Base-by-base conservation (phyloP, 1,140 invertebrate species). In the Leptinotarsa lineolata region DNA sequence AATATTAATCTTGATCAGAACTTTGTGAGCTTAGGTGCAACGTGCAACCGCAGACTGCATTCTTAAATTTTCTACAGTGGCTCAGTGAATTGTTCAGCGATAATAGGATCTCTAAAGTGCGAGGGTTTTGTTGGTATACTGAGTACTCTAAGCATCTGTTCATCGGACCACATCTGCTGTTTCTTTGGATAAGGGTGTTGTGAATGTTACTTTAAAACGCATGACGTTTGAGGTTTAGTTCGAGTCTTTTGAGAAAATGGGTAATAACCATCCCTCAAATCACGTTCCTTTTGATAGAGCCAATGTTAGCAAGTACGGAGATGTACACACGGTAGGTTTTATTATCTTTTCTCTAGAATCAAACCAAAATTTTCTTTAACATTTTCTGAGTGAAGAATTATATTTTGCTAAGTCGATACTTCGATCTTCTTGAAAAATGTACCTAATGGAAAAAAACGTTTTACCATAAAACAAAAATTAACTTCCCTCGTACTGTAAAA, bases 281-380 rank as follows among this genome's bases (percentile, higher is more conserved):
- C 90, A 91, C 83, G 89, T 91, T 79, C 90, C 90, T 68, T 85
- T 91, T 77, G 89, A 91, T 77, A 86, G 88, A 81, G 87, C 85
- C 59, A 78, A 76, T 76, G 77, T 77, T 8, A 72, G 76, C 21
- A 82, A 81, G 76, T 83, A 82, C 72, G 82, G 82, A 60, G 82
- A 83, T 77, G 67, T 77, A 22, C 58, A 76, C 46, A 74, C 81
- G 81, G 82, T 83, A 81, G 54, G 79, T 77, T 30, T 15, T 18
- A 54, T 54, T n/a, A 16, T 8, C 16, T 54, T 54, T 16, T 54
- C 8, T 39, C 30, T 39, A 39, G 30, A 11, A 39, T 39, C 3
- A 39, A 11, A 39, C 30, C 30, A 39, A 2, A 39, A 11, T 39
- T 39, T 39, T 39, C 30, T 39, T 30, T 39, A 39, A 39, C 1